These are phyloP conservation scores for Lutraria rhynchaena DNA, from an alignment of 1,140 invertebrate species.

Conservation along the genomic window DNA sequence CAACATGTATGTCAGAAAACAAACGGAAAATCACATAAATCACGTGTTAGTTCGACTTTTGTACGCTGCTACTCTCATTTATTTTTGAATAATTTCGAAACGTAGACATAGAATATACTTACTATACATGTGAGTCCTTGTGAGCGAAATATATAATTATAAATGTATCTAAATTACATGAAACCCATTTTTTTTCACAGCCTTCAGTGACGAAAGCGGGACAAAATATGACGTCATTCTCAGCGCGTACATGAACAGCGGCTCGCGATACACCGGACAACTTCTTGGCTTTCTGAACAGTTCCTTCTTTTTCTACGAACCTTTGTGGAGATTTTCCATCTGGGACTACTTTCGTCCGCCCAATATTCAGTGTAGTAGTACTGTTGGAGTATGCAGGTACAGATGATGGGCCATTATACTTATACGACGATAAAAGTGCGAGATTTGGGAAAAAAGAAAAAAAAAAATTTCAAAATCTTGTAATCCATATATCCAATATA, in stretches of 20 bases:
- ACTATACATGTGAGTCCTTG: too few species aligned
- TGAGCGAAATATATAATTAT: too few species aligned
- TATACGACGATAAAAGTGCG: too few species aligned
- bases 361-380: conserved; percentile 42
- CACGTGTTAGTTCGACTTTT: not conserved
- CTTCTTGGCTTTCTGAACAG: conserved; percentile 25
- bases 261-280: conserved; percentile 37
- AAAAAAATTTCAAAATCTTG: too few species aligned
- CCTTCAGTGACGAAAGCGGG: not conserved
- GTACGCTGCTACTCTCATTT: not conserved
- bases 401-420: too few species aligned
- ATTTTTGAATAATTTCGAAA: too few species aligned
- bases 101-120: too few species aligned
- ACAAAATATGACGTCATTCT: conserved; percentile 31
- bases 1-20: too few species aligned
- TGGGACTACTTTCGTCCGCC: conserved; percentile 40
- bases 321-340: conserved; percentile 35
- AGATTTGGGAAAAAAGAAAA: too few species aligned
- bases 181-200: not conserved
- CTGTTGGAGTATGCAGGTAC: conserved; percentile 29
- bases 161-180: too few species aligned
- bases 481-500: too few species aligned
- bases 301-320: conserved; percentile 52
- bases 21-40: too few species aligned
- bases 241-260: conserved; percentile 53